Conservation (phyloP, 2,113 vertebrate genomes). For the Triplophysa tibetana region DNA sequence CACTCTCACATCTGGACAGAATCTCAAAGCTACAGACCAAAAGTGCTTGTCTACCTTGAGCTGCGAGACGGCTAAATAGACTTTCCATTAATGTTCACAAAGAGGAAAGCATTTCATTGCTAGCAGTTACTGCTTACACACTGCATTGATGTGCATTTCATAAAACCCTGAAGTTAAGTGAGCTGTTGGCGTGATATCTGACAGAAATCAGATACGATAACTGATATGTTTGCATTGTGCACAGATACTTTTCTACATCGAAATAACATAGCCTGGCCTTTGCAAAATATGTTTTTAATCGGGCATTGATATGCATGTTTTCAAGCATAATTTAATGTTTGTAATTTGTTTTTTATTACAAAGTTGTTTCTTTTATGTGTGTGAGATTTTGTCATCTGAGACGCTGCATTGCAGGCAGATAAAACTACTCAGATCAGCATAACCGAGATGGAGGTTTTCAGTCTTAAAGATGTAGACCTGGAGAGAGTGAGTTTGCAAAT, state of each 20-base stretch:
- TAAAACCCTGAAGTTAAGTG: constrained; percentile 19
- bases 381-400: not conserved
- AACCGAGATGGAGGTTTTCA: not conserved
- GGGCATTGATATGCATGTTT: not conserved
- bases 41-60: not conserved
- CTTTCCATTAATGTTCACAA: constrained; percentile 11
- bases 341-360: not conserved
- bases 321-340: too few relatives aligned
- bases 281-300: not conserved
- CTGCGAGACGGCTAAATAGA: not conserved
- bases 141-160: constrained; percentile 1
- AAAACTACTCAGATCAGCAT: constrained; percentile 20
- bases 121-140: not conserved
- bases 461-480: not conserved
- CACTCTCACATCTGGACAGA: not conserved
- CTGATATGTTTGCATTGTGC: not conserved
- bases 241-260: too few relatives aligned
- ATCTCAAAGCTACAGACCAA: not conserved
- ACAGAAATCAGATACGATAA: constrained; percentile 1
- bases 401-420: constrained; percentile 24
- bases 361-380: not conserved
- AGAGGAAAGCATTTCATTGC: constrained; percentile 23
- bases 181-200: not conserved
- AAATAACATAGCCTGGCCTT: too few relatives aligned
- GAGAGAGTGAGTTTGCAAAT: not conserved